phyloP scores from a whole-genome alignment of 2,888 invertebrate genomes.

The Aphidius colemani region DNA sequence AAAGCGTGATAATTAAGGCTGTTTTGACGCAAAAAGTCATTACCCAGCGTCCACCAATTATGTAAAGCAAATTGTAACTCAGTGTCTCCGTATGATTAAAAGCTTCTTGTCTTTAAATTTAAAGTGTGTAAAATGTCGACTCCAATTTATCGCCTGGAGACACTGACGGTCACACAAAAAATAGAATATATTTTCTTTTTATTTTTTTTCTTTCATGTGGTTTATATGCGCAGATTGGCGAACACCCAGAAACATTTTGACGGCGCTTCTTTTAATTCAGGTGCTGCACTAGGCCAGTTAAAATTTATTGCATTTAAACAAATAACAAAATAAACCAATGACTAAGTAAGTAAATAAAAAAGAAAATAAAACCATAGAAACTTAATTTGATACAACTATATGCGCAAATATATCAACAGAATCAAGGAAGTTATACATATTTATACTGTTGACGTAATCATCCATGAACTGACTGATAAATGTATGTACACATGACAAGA shows the following conservation, averaged over 20 bases:
- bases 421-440: no score
- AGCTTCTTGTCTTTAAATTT: conserved; percentile 7
- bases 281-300: not conserved
- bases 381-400: no score
- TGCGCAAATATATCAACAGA: no score
- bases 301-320: conserved; percentile 33
- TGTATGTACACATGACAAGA: no score
- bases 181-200: conserved; percentile 39
- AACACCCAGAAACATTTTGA: conserved; percentile 37
- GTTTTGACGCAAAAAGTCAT: conserved; percentile 43
- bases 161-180: conserved; percentile 30
- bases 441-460: conserved; percentile 36
- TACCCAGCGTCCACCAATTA: conserved; percentile 42
- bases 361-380: no score
- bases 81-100: conserved; percentile 12
- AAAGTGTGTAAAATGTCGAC: conserved; percentile 15
- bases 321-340: conserved; percentile 23
- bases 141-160: conserved; percentile 22
- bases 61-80: conserved; percentile 39
- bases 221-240: conserved; percentile 37
- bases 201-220: conserved; percentile 34
- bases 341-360: no score
- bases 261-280: conserved; percentile 21
- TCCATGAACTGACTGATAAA: conserved; percentile 42
- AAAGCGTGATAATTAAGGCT: conserved; percentile 41